Percentiles rank a stretch among this genome's conserved stretches.
These are phyloP conservation scores for Drosophila diplacantha DNA, from an alignment of 2,888 invertebrate species.

Conservation along the genomic window DNA sequence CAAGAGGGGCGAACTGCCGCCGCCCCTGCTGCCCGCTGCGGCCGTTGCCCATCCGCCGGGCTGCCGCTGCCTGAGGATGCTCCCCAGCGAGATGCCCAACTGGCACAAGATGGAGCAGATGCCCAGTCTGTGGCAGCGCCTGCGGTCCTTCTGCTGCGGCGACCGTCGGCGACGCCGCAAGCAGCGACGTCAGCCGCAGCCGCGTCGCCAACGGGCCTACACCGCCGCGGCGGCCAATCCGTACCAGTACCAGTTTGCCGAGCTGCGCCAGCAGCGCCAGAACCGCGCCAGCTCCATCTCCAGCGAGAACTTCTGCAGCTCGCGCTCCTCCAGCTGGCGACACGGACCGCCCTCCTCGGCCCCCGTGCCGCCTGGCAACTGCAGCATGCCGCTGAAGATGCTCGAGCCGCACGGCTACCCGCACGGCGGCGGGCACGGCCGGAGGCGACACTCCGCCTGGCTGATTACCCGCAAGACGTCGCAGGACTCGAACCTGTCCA, in stretches of 20 bases:
- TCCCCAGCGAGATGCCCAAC: constrained; percentile 76
- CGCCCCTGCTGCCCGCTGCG: constrained; percentile 78
- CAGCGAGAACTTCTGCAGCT: constrained; percentile 93
- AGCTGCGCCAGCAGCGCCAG: constrained; percentile 85
- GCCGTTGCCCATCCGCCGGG: constrained; percentile 76
- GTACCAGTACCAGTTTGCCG: constrained; percentile 86
- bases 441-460: constrained; percentile 91
- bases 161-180: constrained; percentile 48
- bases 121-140: constrained; percentile 74
- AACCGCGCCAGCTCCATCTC: constrained; percentile 90
- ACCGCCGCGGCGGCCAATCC: constrained; percentile 81
- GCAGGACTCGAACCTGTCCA: constrained; percentile 93
- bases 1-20: constrained; percentile 86
- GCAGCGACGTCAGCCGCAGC: constrained; percentile 58
- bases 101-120: constrained; percentile 73
- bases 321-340: constrained; percentile 91
- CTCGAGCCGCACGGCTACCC: constrained; percentile 79
- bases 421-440: constrained; percentile 71
- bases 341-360: constrained; percentile 81
- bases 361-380: constrained; percentile 71
- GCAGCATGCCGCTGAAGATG: constrained; percentile 85
- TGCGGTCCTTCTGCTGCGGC: constrained; percentile 68
- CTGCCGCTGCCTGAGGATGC: constrained; percentile 79
- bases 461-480: constrained; percentile 93
- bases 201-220: constrained; percentile 64